These are phyloP conservation scores for Mohoua ochrocephala DNA, from an alignment of 2,113 vertebrate species.

Conservation along the genomic window DNA sequence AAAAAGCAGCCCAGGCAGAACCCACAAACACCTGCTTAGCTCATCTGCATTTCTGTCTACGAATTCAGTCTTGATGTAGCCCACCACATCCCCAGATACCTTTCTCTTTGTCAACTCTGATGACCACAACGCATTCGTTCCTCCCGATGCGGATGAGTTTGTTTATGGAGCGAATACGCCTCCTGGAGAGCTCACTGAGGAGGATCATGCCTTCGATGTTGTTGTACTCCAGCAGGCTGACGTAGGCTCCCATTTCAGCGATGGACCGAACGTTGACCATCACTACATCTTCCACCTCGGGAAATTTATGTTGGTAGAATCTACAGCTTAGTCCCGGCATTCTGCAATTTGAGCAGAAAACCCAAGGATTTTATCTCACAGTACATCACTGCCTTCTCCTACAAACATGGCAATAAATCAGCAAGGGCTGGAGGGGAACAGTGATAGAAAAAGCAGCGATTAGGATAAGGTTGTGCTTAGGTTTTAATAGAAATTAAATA, in stretches of 20 bases:
- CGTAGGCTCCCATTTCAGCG: constrained; percentile 97
- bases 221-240: constrained; percentile 97
- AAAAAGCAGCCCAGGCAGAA: not conserved
- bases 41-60: not conserved
- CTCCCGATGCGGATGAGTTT: constrained; percentile 97
- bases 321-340: constrained; percentile 97
- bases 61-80: not conserved
- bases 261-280: constrained; percentile 99
- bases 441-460: not conserved
- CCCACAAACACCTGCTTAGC: not conserved
- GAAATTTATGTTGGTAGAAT: constrained; percentile 98
- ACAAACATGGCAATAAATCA: not conserved
- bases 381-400: not conserved
- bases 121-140: constrained; percentile 97
- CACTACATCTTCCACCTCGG: constrained; percentile 97
- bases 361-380: not conserved
- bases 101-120: constrained; percentile 98
- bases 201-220: constrained; percentile 99
- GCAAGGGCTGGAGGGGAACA: not conserved
- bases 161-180: constrained; percentile 97
- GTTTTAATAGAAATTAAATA: not conserved
- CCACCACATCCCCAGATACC: constrained; percentile 66
- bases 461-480: not conserved
- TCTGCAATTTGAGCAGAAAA: constrained; percentile 70
- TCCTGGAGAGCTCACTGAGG: constrained; percentile 91